A percentile compares a stretch with the other conserved stretches of the same genome.
Evolutionary conservation across 2,113 vertebrate species (phyloP).

Genomic region (Sciurus niger): DNA sequence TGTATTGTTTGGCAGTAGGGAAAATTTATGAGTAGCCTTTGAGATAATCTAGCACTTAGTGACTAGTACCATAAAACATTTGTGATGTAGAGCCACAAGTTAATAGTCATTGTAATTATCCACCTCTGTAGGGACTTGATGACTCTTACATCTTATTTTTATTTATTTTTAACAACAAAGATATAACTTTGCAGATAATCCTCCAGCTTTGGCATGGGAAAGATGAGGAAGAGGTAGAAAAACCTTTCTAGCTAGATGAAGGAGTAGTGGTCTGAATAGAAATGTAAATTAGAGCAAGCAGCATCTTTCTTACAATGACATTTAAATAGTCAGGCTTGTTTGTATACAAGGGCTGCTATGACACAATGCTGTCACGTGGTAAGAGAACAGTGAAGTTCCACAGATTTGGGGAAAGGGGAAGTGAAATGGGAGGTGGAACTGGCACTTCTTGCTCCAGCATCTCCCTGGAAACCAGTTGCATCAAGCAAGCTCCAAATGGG

Average conservation of each 20-base stretch:
- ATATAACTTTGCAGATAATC: constrained; percentile 9
- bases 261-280: constrained; percentile 32
- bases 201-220: background rate
- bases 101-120: constrained; percentile 45
- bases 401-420: constrained; percentile 69
- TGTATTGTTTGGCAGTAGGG: background rate
- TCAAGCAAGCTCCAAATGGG: constrained; percentile 8
- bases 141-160: background rate
- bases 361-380: constrained; percentile 53
- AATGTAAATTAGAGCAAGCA: constrained; percentile 47
- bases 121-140: background rate
- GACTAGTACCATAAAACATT: background rate
- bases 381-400: constrained; percentile 74
- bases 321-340: constrained; percentile 71
- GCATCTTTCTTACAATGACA: constrained; percentile 59
- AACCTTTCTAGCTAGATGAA: constrained; percentile 2
- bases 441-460: constrained; percentile 55
- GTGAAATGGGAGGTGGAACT: constrained; percentile 10
- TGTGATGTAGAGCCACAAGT: background rate
- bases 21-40: constrained; percentile 24
- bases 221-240: constrained; percentile 10
- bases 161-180: background rate
- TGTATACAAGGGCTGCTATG: constrained; percentile 64
- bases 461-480: constrained; percentile 73
- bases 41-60: constrained; percentile 48